phyloP scores from a whole-genome alignment of 2,797 vertebrate species.

The Dromococcyx pavoninus region DNA sequence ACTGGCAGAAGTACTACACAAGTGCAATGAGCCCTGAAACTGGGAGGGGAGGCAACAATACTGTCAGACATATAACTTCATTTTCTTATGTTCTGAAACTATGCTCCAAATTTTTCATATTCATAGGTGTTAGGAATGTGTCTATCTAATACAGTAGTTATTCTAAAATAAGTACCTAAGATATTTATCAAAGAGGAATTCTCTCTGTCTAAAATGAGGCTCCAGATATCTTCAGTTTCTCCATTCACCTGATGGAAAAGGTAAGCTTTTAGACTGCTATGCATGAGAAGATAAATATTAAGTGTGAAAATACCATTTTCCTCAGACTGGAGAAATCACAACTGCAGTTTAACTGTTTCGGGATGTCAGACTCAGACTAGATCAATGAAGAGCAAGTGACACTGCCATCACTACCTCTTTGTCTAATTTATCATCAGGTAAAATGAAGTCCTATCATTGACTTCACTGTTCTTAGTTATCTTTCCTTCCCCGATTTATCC shows the following conservation, averaged over 20 bases:
- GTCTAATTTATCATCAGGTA: background rate
- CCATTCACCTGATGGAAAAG: background rate
- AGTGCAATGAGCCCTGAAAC: background rate
- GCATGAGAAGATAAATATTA: background rate
- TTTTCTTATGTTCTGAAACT: background rate
- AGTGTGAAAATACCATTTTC: background rate
- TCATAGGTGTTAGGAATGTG: background rate
- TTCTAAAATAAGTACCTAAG: background rate
- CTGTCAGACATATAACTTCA: background rate
- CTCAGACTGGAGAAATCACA: background rate
- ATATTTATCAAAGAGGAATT: background rate
- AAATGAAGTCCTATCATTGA: background rate
- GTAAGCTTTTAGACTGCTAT: background rate
- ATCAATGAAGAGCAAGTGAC: background rate
- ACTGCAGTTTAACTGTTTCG: background rate
- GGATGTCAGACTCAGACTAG: background rate
- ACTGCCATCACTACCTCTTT: background rate
- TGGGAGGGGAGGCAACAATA: background rate
- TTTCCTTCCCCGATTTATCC: background rate
- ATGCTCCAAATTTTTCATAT: background rate
- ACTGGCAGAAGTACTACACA: background rate
- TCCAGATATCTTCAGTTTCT: background rate
- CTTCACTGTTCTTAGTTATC: background rate
- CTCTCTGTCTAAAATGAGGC: background rate
- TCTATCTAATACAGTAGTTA: background rate